Base-by-base conservation (phyloP, 1,140 invertebrate species). In the Steinernema feltiae region DNA sequence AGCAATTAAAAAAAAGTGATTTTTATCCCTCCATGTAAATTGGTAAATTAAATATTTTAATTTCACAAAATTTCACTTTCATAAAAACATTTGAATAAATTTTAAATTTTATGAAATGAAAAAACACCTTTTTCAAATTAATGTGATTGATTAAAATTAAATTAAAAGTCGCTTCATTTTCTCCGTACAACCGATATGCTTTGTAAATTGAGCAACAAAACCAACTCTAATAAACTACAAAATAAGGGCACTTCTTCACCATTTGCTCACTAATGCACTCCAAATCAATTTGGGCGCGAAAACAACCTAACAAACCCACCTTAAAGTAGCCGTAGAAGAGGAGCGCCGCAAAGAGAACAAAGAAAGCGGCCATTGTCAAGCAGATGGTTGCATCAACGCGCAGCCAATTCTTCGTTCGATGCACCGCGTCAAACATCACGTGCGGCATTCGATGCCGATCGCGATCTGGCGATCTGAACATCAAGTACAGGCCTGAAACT, bases 281-380 rank as follows among this genome's bases (percentile, higher is more conserved):
- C n/a, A n/a, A n/a, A n/a, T n/a, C n/a, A n/a, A n/a, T n/a, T n/a
- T n/a, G n/a, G n/a, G n/a, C n/a, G n/a, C n/a, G 35, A 41, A 63
- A 3, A 12, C 15, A 7, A 3, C 24, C 24, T 63, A 63, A 63
- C 53, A 27, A 41, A 63, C 53, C 53, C 7, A 63, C 53, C 53
- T 63, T 63, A 27, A 63, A 63, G 24, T 63, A 63, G 2, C 53
- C 53, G 53, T 63, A 63, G 24, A 63, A 63, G 24, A 63, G 53
- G 24, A 63, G 53, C 24, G 53, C 53, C 15, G 53, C 53, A 21
- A 63, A 63, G 24, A 63, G 53, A 7, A 27, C 15, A 27, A 63
- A 63, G 53, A 63, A 63, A 27, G 53, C 53, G 24, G 53, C 53
- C 53, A 63, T 63, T 7, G 53, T 63, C 15, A 63, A 15, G 24